Evolutionary conservation across 2,113 vertebrate species (phyloP).

Genomic region (Hippocampus mohnikei): DNA sequence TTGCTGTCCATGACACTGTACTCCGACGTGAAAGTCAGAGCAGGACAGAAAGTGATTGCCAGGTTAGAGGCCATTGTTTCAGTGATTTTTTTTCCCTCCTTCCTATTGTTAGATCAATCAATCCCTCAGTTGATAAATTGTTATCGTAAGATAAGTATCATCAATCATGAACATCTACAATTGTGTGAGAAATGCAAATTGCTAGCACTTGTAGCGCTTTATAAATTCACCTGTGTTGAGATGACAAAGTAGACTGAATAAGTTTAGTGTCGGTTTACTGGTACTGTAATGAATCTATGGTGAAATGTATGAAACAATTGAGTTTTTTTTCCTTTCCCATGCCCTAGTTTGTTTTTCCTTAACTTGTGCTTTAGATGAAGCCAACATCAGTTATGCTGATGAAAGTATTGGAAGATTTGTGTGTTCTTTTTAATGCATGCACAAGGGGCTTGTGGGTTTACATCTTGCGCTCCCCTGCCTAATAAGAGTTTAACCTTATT

Average conservation of each 20-base stretch:
- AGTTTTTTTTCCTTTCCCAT: slow-evolving; percentile 26
- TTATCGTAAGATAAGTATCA: background rate
- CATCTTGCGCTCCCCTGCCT: slow-evolving; percentile 42
- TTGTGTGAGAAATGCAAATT: background rate
- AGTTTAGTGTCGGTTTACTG: slow-evolving; percentile 11
- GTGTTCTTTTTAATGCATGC: slow-evolving; percentile 6
- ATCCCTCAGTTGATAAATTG: background rate
- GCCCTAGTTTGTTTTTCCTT: slow-evolving; percentile 38
- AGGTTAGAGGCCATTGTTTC: background rate
- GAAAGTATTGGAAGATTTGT: slow-evolving; percentile 12
- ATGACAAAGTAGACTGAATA: slow-evolving; percentile 7
- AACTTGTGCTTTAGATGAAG: slow-evolving; percentile 12
- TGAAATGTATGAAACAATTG: slow-evolving; percentile 35
- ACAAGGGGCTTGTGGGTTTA: slow-evolving; percentile 14
- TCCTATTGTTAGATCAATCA: background rate
- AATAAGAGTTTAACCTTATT: slow-evolving; percentile 72
- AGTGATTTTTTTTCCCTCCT: background rate
- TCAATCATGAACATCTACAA: background rate
- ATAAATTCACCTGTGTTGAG: slow-evolving; percentile 3
- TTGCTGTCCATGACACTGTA: slow-evolving; percentile 3
- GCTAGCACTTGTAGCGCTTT: background rate
- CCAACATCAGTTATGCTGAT: slow-evolving; percentile 25
- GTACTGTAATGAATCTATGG: slow-evolving; percentile 44
- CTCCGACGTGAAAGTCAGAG: slow-evolving; percentile 9
- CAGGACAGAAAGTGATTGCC: background rate